Percentiles rank a stretch among this genome's conserved stretches.
Evolutionary conservation across 2,113 vertebrate genomes (phyloP).

Genomic region (Prionailurus viverrinus): DNA sequence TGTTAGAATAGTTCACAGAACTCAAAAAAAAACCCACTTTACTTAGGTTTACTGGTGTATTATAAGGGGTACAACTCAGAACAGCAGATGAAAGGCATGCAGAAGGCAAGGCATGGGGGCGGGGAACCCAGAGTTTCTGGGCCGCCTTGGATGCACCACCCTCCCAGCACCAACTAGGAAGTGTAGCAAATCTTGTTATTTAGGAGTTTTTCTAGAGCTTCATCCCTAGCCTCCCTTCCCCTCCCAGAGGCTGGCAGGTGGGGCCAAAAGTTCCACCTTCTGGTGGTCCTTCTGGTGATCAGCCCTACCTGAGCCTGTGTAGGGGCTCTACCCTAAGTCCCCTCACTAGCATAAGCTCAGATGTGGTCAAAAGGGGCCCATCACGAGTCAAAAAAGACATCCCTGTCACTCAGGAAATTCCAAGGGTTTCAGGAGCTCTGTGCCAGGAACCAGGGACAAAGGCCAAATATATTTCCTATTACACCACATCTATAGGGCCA

Average conservation of each 20-base stretch:
- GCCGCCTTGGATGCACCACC: background rate
- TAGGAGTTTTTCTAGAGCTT: background rate
- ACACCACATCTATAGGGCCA: background rate
- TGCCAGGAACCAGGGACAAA: background rate
- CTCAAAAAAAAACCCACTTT: background rate
- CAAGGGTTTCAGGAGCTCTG: background rate
- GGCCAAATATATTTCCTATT: background rate
- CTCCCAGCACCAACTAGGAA: background rate
- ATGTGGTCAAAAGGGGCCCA: background rate
- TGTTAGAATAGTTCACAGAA: background rate
- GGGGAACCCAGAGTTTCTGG: background rate
- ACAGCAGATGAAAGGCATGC: background rate
- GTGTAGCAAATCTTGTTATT: background rate
- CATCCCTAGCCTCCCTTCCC: too few relatives aligned
- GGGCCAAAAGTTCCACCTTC: background rate
- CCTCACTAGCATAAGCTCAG: background rate
- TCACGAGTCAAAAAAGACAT: background rate
- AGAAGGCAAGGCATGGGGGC: background rate
- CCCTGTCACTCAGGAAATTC: background rate
- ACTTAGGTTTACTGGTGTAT: background rate
- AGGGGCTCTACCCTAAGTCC: background rate
- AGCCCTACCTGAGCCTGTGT: background rate
- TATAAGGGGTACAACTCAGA: background rate
- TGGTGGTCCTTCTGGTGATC: background rate
- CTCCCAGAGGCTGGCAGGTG: background rate